A percentile compares a stretch with the other conserved stretches of the same genome.
Conservation (phyloP, 1,140 invertebrate species). For the Drosophila lini region DNA sequence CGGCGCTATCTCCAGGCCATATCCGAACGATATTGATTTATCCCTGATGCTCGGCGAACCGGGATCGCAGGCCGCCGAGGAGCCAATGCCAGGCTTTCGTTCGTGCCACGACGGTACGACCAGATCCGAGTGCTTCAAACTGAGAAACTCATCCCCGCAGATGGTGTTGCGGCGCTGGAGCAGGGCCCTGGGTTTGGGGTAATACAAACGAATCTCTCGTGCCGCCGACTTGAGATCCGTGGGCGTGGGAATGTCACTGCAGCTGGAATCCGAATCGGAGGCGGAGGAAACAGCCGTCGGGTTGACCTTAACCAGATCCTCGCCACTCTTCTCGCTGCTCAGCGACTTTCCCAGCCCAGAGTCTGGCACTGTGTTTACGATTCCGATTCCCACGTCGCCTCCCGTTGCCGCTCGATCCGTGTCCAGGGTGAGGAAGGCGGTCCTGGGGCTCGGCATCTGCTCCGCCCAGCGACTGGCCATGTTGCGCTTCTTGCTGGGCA, state of each 20-base stretch:
- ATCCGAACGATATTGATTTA: conserved; percentile 89
- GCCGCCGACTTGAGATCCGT: conserved; percentile 68
- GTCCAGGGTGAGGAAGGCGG: conserved; percentile 87
- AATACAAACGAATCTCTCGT: conserved; percentile 87
- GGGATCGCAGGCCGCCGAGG: conserved; percentile 71
- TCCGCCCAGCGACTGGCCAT: conserved; percentile 88
- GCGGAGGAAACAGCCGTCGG: conserved; percentile 68
- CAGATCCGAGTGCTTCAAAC: conserved; percentile 62
- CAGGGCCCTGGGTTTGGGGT: conserved; percentile 89
- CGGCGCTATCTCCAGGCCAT: conserved; percentile 88
- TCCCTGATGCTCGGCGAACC: conserved; percentile 86
- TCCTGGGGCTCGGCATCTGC: conserved; percentile 86
- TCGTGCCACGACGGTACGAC: conserved; percentile 73
- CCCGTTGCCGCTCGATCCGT: conserved; percentile 83
- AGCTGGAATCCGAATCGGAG: conserved; percentile 81
- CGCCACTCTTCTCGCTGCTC: conserved; percentile 10
- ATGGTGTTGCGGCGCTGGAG: conserved; percentile 94
- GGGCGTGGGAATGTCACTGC: conserved; percentile 82
- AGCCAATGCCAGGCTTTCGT: conserved; percentile 51
- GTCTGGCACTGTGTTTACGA: conserved; percentile 50
- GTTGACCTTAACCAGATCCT: conserved; percentile 15
- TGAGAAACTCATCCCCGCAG: conserved; percentile 87
- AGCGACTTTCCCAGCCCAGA: neutral
- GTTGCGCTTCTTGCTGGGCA: conserved; percentile 90
- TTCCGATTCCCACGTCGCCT: conserved; percentile 83